These are phyloP conservation scores for Artemisiospiza belli DNA, from an alignment of 2,113 vertebrate species.

Conservation along the genomic window DNA sequence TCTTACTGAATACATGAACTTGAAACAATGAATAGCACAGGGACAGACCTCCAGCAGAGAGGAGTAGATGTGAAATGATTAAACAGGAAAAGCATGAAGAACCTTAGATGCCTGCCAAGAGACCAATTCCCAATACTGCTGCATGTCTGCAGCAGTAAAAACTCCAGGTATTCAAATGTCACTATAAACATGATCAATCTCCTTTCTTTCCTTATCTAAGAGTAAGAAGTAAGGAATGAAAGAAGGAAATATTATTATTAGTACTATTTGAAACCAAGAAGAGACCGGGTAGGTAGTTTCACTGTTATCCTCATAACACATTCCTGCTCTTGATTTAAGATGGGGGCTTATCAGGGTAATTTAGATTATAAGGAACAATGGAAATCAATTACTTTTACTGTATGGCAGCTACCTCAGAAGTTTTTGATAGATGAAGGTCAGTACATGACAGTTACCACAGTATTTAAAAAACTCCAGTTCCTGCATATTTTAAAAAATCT, in stretches of 20 bases:
- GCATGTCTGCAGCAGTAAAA: neutral
- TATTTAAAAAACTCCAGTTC: neutral
- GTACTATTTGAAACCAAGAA: neutral
- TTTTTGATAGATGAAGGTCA: neutral
- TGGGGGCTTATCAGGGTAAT: neutral
- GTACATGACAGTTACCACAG: neutral
- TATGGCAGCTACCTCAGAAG: neutral
- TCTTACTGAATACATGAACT: neutral
- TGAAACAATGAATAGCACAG: neutral
- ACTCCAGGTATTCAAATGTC: neutral
- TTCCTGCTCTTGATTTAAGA: neutral
- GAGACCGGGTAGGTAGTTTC: neutral
- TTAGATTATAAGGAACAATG: neutral
- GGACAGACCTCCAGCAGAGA: neutral
- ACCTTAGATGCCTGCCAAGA: neutral
- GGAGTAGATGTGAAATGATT: neutral
- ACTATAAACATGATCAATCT: neutral
- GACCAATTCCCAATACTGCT: neutral
- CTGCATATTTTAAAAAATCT: neutral
- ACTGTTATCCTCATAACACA: neutral
- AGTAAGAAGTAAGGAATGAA: neutral
- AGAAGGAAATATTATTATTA: neutral
- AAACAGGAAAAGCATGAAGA: constrained; percentile 1
- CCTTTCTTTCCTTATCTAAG: neutral
- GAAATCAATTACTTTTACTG: neutral